A percentile compares a stretch with the other conserved stretches of the same genome.
phyloP scores from a whole-genome alignment of 2,113 vertebrate species.

The Trichechus manatus region DNA sequence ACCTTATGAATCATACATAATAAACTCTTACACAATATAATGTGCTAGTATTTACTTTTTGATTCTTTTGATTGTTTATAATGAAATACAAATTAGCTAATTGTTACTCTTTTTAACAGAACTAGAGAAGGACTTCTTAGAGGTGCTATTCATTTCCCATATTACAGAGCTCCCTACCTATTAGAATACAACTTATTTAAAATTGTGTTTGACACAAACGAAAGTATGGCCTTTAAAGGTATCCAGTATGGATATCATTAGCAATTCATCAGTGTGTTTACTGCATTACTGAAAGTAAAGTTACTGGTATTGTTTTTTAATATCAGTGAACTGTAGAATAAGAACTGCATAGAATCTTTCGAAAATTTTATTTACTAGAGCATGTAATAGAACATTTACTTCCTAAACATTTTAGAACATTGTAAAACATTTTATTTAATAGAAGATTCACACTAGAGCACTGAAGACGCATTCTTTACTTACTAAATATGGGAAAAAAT shows the following conservation, averaged over 20 bases:
- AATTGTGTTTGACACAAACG: background rate
- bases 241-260: background rate
- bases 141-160: background rate
- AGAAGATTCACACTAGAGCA: background rate
- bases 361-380: slow-evolving; percentile 6
- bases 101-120: background rate
- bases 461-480: slow-evolving; percentile 46
- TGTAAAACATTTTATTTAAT: slow-evolving; percentile 48
- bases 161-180: background rate
- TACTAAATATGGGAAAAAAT: slow-evolving; percentile 25
- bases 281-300: background rate
- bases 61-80: slow-evolving; percentile 36
- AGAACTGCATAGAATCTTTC: slow-evolving; percentile 30
- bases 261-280: background rate
- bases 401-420: slow-evolving; percentile 4
- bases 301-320: background rate
- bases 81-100: slow-evolving; percentile 11
- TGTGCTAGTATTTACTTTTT: background rate
- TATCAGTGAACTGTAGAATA: background rate
- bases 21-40: background rate
- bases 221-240: background rate
- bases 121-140: slow-evolving; percentile 6
- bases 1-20: background rate
- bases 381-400: slow-evolving; percentile 1
- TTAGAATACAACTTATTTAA: slow-evolving; percentile 8